Percentiles rank a stretch among this genome's conserved stretches.
Conservation (phyloP, 2,113 vertebrate species). For the Callithrix jacchus region DNA sequence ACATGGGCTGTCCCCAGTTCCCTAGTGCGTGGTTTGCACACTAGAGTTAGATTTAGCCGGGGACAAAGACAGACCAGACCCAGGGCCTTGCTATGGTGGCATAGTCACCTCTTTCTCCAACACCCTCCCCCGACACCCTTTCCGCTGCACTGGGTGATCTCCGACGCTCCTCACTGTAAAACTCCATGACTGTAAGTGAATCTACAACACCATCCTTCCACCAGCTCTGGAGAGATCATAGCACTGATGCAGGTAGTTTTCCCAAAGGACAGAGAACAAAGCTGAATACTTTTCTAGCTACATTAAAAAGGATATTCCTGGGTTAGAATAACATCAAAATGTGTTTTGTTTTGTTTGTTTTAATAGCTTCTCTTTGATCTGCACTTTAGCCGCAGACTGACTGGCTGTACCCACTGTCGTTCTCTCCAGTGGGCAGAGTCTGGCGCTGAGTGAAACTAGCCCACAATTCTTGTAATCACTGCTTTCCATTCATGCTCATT, state of each 20-base stretch:
- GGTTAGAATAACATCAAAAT: neutral
- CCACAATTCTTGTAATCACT: neutral
- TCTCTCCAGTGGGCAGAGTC: neutral
- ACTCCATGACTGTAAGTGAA: neutral
- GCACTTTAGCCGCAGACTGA: neutral
- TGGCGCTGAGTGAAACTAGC: neutral
- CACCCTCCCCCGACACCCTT: neutral
- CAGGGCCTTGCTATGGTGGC: neutral
- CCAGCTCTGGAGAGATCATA: neutral
- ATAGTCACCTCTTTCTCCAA: neutral
- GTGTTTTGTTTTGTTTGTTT: neutral
- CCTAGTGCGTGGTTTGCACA: too few species aligned
- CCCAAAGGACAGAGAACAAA: neutral
- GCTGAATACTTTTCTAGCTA: neutral
- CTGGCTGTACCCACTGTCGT: neutral
- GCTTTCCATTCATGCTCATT: neutral
- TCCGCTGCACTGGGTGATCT: neutral
- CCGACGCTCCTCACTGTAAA: neutral
- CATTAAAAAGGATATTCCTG: neutral
- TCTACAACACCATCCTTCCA: neutral
- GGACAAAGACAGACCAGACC: neutral
- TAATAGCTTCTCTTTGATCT: conserved; percentile 9
- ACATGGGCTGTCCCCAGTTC: neutral
- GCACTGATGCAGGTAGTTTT: neutral
- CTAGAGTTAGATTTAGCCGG: neutral